These are phyloP conservation scores for Aquatica leii DNA, from an alignment of 2,888 invertebrate species.

Conservation along the genomic window DNA sequence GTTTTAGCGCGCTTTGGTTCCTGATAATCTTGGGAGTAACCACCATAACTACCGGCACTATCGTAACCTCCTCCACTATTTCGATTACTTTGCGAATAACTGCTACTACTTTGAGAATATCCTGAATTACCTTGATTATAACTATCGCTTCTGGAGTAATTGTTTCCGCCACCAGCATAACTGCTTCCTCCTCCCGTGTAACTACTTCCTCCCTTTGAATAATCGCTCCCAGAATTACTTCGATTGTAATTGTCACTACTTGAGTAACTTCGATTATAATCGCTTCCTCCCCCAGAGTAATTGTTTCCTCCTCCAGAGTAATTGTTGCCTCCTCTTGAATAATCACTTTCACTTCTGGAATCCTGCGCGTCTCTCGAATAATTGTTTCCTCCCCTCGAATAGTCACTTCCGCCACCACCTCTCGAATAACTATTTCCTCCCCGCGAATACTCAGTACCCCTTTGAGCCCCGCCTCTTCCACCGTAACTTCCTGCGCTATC, in stretches of 20 bases:
- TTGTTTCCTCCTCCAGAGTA: too few relatives aligned
- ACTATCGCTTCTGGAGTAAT: conserved; percentile 12
- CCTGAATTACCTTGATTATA: conserved; percentile 6
- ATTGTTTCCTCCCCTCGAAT: conserved; percentile 39
- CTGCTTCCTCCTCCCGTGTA: too few relatives aligned
- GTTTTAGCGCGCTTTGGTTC: conserved; percentile 59
- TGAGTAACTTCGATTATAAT: background rate
- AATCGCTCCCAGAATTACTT: conserved; percentile 37
- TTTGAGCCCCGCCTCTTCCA: background rate
- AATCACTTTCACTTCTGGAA: conserved; percentile 32
- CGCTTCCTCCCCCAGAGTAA: conserved; percentile 12
- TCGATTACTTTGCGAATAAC: conserved; percentile 40
- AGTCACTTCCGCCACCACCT: conserved; percentile 38
- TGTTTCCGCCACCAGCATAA: conserved; percentile 12
- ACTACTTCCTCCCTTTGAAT: conserved; percentile 39
- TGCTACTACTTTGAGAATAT: conserved; percentile 41
- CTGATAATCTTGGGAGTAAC: conserved; percentile 41
- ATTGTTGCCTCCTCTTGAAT: conserved; percentile 39
- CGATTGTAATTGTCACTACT: background rate
- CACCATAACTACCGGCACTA: conserved; percentile 53
- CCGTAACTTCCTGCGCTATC: conserved; percentile 47
- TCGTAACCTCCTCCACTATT: conserved; percentile 45
- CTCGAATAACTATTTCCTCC: conserved; percentile 26
- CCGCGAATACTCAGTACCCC: conserved; percentile 17
- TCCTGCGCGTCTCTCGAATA: conserved; percentile 18